Conservation (phyloP, 2,113 vertebrate species). For the Crotophaga sulcirostris region DNA sequence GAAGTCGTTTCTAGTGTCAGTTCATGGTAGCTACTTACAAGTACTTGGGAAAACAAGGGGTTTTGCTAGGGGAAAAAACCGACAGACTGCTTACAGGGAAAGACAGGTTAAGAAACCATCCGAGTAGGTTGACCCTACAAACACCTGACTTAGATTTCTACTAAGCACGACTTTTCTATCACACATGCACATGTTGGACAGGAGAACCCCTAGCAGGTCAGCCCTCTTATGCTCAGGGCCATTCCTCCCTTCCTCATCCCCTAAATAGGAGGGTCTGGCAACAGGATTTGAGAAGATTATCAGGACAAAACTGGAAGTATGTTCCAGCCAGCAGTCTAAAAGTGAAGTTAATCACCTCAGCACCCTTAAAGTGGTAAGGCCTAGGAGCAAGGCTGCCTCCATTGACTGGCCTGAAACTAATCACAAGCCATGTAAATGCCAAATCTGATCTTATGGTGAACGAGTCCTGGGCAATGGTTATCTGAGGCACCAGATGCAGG, state of each 20-base stretch:
- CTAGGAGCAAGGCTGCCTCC: background rate
- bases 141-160: background rate
- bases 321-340: slow-evolving; percentile 22
- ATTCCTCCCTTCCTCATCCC: background rate
- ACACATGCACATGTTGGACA: accelerated
- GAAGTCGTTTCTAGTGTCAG: background rate
- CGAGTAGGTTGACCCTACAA: background rate
- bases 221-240: background rate
- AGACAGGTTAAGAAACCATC: background rate
- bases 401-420: background rate
- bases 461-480: background rate
- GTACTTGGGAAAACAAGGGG: background rate
- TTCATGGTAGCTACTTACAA: background rate
- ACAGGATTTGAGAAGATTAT: slow-evolving; percentile 32
- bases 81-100: background rate
- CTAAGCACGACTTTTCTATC: too few relatives aligned
- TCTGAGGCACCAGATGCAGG: background rate
- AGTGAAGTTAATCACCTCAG: slow-evolving; percentile 53
- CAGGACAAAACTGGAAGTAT: slow-evolving; percentile 4
- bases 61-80: background rate
- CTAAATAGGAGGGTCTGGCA: background rate
- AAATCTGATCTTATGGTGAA: background rate
- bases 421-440: accelerated
- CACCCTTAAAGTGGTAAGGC: background rate
- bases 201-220: background rate